Percentiles rank a stretch among this genome's conserved stretches.
phyloP scores from a whole-genome alignment of 2,888 invertebrate genomes.

The Actias luna region DNA sequence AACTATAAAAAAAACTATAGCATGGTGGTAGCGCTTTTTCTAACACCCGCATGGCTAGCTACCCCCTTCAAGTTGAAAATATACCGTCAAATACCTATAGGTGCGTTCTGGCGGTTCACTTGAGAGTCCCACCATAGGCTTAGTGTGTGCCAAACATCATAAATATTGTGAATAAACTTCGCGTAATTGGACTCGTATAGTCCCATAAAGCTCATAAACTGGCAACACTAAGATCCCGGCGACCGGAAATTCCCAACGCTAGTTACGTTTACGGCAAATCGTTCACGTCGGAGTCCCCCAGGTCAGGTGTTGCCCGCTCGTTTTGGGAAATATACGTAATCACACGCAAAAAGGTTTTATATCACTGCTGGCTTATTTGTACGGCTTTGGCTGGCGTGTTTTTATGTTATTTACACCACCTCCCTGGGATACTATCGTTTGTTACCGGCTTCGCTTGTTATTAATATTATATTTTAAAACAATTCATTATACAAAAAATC shows the following conservation, averaged over 20 bases:
- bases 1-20: too few species aligned
- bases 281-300: slow-evolving; percentile 1
- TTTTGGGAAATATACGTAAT: slow-evolving; percentile 6
- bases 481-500: not conserved
- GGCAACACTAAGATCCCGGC: not conserved
- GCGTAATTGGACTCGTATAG: too few species aligned
- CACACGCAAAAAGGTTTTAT: slow-evolving; percentile 1
- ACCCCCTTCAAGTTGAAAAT: too few species aligned
- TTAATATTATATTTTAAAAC: not conserved
- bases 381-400: not conserved
- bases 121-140: too few species aligned
- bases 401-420: not conserved
- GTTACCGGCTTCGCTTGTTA: not conserved
- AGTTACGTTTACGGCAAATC: slow-evolving; percentile 5
- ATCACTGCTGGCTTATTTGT: not conserved
- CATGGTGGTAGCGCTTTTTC: too few species aligned
- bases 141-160: too few species aligned
- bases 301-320: slow-evolving; percentile 9
- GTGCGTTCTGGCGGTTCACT: too few species aligned
- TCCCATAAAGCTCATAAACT: not conserved
- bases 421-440: not conserved
- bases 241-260: slow-evolving; percentile 1
- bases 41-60: too few species aligned
- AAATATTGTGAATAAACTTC: too few species aligned
- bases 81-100: too few species aligned